Conservation (phyloP, 2,797 vertebrate species). For the Xenops minutus region DNA sequence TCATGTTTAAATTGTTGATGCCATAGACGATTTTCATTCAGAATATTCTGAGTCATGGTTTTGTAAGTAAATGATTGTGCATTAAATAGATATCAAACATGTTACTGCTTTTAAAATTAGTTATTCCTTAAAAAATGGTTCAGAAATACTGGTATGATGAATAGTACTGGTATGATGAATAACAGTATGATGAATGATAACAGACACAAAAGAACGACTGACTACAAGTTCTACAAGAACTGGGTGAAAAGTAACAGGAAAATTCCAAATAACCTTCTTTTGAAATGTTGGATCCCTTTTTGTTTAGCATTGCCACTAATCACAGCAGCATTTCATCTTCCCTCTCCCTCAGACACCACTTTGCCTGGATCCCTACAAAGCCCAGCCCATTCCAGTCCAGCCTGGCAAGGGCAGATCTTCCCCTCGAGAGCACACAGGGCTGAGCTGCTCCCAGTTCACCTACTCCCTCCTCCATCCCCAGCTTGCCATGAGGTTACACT, state of each 20-base stretch:
- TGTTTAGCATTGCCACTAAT: neutral
- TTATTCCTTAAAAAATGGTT: neutral
- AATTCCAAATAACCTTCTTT: neutral
- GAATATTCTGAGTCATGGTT: neutral
- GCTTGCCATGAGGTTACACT: neutral
- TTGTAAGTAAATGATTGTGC: neutral
- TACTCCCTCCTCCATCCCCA: neutral
- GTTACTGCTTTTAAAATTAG: neutral
- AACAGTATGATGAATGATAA: neutral
- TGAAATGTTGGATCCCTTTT: neutral
- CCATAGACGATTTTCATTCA: neutral
- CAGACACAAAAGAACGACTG: neutral
- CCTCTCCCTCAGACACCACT: neutral
- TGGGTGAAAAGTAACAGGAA: neutral
- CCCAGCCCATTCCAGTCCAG: neutral
- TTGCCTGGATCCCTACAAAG: neutral
- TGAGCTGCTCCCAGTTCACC: neutral
- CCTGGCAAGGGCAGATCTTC: neutral
- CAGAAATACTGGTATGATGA: neutral
- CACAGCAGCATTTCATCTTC: neutral
- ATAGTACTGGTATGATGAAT: neutral
- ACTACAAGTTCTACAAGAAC: neutral
- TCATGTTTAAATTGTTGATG: neutral
- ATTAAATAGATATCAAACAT: neutral
- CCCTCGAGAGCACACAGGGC: neutral